Evolutionary conservation across 1,140 invertebrate genomes (phyloP).

Genomic region (Bombus haemorrhoidalis): DNA sequence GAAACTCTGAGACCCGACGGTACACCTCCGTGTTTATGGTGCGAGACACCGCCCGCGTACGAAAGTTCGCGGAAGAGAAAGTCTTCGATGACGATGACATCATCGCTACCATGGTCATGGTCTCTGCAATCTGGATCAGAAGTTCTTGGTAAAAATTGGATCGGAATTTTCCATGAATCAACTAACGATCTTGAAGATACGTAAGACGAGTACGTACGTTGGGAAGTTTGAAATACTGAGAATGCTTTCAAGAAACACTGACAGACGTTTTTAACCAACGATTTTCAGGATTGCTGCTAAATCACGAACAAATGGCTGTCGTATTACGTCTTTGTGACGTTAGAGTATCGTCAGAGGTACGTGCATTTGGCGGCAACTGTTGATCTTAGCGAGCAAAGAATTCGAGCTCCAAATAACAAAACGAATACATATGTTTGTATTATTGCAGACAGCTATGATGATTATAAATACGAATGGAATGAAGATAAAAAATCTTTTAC

Average conservation of each 20-base stretch:
- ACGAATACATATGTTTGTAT: no score
- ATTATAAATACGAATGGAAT: no score
- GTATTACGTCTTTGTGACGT: neutral
- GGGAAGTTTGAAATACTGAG: neutral
- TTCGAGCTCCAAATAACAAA: no score
- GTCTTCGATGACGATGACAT: conserved; percentile 68
- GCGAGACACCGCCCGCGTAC: conserved; percentile 60
- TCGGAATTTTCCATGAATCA: conserved; percentile 24
- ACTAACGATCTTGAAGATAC: neutral
- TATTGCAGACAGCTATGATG: no score
- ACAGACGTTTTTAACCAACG: neutral
- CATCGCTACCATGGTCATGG: conserved; percentile 71
- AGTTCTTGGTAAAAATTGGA: conserved; percentile 36
- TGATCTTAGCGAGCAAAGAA: no score
- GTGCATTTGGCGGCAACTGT: no score
- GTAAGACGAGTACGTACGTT: neutral
- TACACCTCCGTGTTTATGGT: conserved; percentile 32
- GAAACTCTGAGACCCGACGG: conserved; percentile 44
- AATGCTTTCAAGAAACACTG: neutral
- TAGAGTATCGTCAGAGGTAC: neutral
- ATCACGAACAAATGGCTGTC: neutral
- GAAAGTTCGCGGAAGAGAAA: conserved; percentile 73
- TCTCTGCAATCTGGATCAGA: conserved; percentile 63
- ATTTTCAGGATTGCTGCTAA: neutral
- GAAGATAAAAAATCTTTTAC: no score